A percentile compares a stretch with the other conserved stretches of the same genome.
phyloP scores from a whole-genome alignment of 2,888 invertebrate genomes.

The Athetis lepigone region DNA sequence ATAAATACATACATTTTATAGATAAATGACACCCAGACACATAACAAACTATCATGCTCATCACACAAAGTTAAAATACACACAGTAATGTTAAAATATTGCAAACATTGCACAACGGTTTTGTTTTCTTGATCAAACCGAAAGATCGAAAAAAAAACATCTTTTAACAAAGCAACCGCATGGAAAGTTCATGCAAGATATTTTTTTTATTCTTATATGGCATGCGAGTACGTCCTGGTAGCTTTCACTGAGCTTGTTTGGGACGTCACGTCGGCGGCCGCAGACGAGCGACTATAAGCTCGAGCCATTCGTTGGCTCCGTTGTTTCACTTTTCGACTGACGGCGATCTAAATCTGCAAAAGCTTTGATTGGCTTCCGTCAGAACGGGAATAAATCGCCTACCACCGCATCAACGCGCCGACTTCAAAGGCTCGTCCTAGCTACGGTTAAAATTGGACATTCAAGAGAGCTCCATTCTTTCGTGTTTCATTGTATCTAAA shows the following conservation, averaged over 20 bases:
- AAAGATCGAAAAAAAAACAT: background rate
- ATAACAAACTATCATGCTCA: no score
- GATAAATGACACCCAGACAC: no score
- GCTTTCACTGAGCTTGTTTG: constrained; percentile 46
- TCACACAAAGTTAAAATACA: background rate
- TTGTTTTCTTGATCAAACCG: constrained; percentile 11
- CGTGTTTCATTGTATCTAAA: constrained; percentile 54
- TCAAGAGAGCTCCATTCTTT: constrained; percentile 67
- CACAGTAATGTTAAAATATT: background rate
- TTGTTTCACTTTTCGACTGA: constrained; percentile 78
- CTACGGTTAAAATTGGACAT: constrained; percentile 73
- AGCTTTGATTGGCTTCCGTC: constrained; percentile 82
- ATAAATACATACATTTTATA: no score
- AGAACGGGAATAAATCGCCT: constrained; percentile 74
- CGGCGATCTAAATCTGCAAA: constrained; percentile 82
- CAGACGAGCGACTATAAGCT: constrained; percentile 44
- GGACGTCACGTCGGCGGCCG: constrained; percentile 41
- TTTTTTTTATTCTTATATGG: constrained; percentile 47
- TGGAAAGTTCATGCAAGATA: constrained; percentile 28
- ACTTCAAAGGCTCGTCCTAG: constrained; percentile 76
- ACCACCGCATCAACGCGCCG: constrained; percentile 69
- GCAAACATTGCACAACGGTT: background rate
- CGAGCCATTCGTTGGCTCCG: constrained; percentile 72
- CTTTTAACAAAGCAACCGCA: constrained; percentile 34
- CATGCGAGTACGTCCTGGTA: constrained; percentile 25